Conservation (phyloP, 2,888 invertebrate species). For the Mycalesis mineus region DNA sequence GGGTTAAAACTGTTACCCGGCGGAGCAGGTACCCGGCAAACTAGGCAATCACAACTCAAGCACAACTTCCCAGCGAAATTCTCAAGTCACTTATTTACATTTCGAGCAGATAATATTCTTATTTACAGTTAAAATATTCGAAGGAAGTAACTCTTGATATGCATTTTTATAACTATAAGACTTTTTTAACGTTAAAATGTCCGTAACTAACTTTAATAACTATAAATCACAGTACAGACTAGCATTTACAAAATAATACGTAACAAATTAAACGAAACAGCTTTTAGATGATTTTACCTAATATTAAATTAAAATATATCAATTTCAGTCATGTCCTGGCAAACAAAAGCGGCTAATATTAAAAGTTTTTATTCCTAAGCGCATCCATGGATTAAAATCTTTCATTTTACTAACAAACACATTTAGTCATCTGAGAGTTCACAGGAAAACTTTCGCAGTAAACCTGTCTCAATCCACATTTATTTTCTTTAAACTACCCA, state of each 20-base stretch:
- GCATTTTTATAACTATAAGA: conserved; percentile 41
- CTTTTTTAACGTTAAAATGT: conserved; percentile 8
- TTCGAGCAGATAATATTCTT: conserved; percentile 37
- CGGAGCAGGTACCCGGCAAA: conserved; percentile 3
- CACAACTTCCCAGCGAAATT: conserved; percentile 7
- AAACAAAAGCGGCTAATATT: neutral
- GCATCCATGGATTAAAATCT: too few species aligned
- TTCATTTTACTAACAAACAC: too few species aligned
- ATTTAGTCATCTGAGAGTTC: neutral
- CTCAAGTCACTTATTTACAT: conserved; percentile 29
- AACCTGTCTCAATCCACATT: conserved; percentile 3
- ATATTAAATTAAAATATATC: too few species aligned
- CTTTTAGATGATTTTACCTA: conserved; percentile 4
- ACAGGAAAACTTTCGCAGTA: neutral
- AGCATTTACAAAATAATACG: conserved; percentile 40
- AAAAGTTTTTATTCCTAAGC: too few species aligned
- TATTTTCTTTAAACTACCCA: neutral
- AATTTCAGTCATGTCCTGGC: neutral
- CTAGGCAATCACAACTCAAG: conserved; percentile 17
- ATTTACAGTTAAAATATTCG: conserved; percentile 32
- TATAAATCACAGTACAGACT: conserved; percentile 70
- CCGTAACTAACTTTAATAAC: conserved; percentile 17
- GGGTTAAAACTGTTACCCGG: conserved; percentile 3
- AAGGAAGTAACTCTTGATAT: conserved; percentile 48
- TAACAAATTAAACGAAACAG: conserved; percentile 7